These are phyloP conservation scores for Oncorhynchus kisutch DNA, from an alignment of 2,113 vertebrate genomes.

Conservation along the genomic window DNA sequence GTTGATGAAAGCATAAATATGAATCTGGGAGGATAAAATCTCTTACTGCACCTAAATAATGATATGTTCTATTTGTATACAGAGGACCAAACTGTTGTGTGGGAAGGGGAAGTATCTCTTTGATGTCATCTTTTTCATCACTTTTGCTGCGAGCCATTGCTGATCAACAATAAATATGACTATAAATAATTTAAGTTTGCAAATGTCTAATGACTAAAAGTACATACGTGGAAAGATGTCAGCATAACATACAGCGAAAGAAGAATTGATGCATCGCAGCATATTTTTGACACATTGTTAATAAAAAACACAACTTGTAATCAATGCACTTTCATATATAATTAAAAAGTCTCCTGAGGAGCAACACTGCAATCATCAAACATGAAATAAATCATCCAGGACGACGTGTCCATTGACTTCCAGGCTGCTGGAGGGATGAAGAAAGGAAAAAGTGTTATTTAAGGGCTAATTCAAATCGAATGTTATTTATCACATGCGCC, in stretches of 20 bases:
- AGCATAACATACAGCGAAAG: neutral
- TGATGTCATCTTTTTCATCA: neutral
- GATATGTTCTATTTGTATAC: neutral
- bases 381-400: no score
- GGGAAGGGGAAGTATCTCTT: neutral
- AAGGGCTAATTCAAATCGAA: no score
- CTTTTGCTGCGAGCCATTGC: neutral
- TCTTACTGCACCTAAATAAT: neutral
- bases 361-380: neutral
- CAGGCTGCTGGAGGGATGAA: no score
- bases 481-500: no score
- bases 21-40: neutral
- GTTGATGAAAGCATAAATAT: neutral
- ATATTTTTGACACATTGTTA: neutral
- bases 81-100: neutral
- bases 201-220: no score
- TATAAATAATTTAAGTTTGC: no score
- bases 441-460: no score
- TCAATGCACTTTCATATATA: neutral
- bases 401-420: no score
- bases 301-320: neutral
- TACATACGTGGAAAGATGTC: neutral
- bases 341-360: neutral
- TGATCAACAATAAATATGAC: neutral
- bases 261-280: neutral